Evolutionary conservation across 2,797 vertebrate species (phyloP), one percentile per base, ranked within the genome.

Genomic region (Podarcis lilfordi): DNA sequence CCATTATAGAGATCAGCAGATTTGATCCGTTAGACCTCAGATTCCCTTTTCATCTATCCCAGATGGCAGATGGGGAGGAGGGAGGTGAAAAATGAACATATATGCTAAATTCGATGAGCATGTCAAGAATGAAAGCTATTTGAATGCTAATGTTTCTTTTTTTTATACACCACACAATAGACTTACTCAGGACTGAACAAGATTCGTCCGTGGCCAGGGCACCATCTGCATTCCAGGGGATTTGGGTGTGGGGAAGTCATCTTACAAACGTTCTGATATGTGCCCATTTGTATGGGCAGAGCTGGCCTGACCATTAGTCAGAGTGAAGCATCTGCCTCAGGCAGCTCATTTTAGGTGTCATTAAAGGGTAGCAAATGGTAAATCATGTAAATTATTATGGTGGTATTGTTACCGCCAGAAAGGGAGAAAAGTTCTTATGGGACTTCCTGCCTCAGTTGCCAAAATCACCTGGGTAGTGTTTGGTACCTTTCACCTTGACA

Each of bases 1-100:
- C 79, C 86, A 87, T 82, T 87, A 87, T 32, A 43, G 35, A 79
- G 86, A 82, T 87, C 69, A 87, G 69, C 8, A 55, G 37, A 87
- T 61, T 82, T 87, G 50, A 81, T 74, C 79, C 64, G 55, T 82
- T 81, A 87, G 86, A 87, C 86, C 86, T 87, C 69, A 81, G 79
- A 82, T 87, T 82, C 79, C 79, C 86, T 87, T 87, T 82, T 75
- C 45, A 86, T 86, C 76, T 86, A 37, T 13, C 43, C 76, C 85
- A 82, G 86, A 81, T 87, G 86, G 79, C 79, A 82, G 55, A 43
- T 64, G 29, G 55, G 64, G 50, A 55, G 13, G 13, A 55, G 13
- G 55, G 59, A 64, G 69, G 80, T 74, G 50, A 23, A 43, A 87
- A 81, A 86, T 72, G 40, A 87, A 80, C 55, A n/a, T 15, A 81